Conservation (phyloP, 1,140 invertebrate species). For the Macrosteles quadrilineatus region DNA sequence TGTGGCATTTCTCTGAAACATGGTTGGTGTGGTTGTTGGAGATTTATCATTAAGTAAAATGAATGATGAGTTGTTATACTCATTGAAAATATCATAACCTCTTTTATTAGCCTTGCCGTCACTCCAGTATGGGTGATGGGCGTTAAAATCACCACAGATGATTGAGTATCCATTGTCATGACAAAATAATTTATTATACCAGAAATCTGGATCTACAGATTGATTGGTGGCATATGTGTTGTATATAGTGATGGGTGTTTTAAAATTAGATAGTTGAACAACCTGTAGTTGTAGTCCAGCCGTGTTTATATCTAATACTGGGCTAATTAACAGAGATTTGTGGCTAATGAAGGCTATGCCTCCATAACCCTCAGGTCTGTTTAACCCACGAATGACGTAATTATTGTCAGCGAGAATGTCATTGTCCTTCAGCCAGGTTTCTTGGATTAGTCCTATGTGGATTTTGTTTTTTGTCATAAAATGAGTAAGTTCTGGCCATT, state of each 20-base stretch:
- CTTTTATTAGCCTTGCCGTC: not conserved
- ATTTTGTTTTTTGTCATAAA: not conserved
- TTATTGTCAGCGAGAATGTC: not conserved
- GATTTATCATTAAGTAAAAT: not conserved
- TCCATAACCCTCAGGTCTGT: not conserved
- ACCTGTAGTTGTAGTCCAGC: not conserved
- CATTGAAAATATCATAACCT: not conserved
- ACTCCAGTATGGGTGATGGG: not conserved
- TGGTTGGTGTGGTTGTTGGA: not conserved
- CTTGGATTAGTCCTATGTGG: not conserved
- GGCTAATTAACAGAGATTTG: not conserved
- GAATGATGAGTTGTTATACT: not conserved
- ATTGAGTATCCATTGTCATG: not conserved
- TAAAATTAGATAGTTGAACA: not conserved
- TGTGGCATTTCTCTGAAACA: not conserved
- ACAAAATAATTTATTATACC: not conserved
- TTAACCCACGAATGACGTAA: too few relatives aligned
- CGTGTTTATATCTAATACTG: not conserved
- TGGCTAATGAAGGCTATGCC: not conserved
- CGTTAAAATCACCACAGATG: conserved; percentile 10
- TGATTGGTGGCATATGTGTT: not conserved
- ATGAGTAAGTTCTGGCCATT: not conserved
- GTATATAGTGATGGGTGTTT: not conserved
- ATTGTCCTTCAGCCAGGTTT: not conserved
- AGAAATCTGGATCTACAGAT: not conserved